These are phyloP conservation scores for Macropodus opercularis DNA, from an alignment of 2,797 vertebrate species.

Conservation along the genomic window DNA sequence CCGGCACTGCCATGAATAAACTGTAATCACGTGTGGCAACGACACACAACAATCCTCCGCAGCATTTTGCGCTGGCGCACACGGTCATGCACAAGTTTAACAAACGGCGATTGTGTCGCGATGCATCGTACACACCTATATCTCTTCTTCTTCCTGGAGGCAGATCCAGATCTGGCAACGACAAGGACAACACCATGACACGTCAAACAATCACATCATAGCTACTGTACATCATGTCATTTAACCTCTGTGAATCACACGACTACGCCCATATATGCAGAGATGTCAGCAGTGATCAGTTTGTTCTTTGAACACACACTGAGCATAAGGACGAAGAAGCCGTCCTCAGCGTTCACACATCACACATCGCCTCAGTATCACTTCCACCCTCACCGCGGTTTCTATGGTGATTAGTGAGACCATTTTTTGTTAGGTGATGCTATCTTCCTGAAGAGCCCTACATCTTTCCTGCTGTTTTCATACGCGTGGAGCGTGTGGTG, in stretches of 20 bases:
- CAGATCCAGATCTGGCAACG: constrained; percentile 88
- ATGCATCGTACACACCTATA: constrained; percentile 86
- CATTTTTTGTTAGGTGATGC: constrained; percentile 28
- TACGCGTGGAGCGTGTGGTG: constrained; percentile 52
- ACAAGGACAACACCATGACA: constrained; percentile 27
- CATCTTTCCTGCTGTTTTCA: constrained; percentile 39
- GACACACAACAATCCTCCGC: constrained; percentile 13
- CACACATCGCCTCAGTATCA: constrained; percentile 56
- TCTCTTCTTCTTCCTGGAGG: constrained; percentile 91
- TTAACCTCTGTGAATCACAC: constrained; percentile 5
- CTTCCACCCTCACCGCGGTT: constrained; percentile 61
- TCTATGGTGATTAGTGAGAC: constrained; percentile 73
- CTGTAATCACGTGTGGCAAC: constrained; percentile 33
- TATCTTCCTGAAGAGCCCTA: constrained; percentile 53
- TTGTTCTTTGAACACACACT: neutral
- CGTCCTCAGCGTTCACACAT: constrained; percentile 18
- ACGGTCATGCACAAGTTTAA: neutral
- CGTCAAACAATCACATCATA: constrained; percentile 4
- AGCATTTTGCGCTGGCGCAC: neutral
- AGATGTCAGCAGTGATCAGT: neutral
- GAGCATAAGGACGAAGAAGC: constrained; percentile 12
- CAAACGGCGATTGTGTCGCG: neutral
- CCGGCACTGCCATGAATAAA: constrained; percentile 38
- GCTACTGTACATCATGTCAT: neutral
- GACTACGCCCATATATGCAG: constrained; percentile 7